Percentiles rank a stretch among this genome's conserved stretches.
phyloP scores from a whole-genome alignment of 1,140 invertebrate species.

The Drosophila arawakana region DNA sequence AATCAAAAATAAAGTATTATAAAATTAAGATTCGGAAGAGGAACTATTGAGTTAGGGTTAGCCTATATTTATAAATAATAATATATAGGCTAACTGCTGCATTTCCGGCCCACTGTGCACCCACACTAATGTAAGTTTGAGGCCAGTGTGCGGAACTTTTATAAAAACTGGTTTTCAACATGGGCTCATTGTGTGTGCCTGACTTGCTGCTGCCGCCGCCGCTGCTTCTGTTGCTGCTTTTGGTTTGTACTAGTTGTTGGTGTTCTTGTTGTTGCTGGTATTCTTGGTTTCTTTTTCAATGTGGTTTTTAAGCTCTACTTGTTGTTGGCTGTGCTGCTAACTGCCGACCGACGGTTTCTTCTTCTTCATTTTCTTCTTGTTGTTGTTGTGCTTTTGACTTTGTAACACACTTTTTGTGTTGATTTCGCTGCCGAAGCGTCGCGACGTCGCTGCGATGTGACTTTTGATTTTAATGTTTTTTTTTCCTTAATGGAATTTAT shows the following conservation, averaged over 20 bases:
- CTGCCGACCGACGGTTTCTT: slow-evolving; percentile 6
- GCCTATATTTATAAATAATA: no score
- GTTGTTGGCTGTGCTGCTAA: slow-evolving; percentile 46
- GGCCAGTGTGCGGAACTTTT: slow-evolving; percentile 77
- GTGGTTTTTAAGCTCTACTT: slow-evolving; percentile 76
- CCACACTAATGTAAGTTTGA: slow-evolving; percentile 52
- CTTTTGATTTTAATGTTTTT: slow-evolving; percentile 72
- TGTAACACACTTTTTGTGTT: slow-evolving; percentile 80
- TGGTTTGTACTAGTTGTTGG: slow-evolving; percentile 40
- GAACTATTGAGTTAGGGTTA: no score
- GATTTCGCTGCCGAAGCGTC: slow-evolving; percentile 57
- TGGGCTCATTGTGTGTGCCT: slow-evolving; percentile 61
- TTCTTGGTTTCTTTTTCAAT: slow-evolving; percentile 71
- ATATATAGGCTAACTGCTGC: neutral
- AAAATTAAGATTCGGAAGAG: neutral
- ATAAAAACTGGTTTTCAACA: slow-evolving; percentile 71
- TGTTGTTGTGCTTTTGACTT: slow-evolving; percentile 70
- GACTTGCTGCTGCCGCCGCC: slow-evolving; percentile 51
- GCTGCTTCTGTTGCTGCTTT: slow-evolving; percentile 34
- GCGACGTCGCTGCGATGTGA: slow-evolving; percentile 53
- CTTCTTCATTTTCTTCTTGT: slow-evolving; percentile 15
- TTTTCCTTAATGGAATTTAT: slow-evolving; percentile 65
- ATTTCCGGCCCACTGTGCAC: slow-evolving; percentile 46
- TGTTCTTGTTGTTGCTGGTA: slow-evolving; percentile 46
- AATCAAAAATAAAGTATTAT: neutral